Base-by-base conservation (phyloP, 1,140 invertebrate species). In the Magallana ariakensis region DNA sequence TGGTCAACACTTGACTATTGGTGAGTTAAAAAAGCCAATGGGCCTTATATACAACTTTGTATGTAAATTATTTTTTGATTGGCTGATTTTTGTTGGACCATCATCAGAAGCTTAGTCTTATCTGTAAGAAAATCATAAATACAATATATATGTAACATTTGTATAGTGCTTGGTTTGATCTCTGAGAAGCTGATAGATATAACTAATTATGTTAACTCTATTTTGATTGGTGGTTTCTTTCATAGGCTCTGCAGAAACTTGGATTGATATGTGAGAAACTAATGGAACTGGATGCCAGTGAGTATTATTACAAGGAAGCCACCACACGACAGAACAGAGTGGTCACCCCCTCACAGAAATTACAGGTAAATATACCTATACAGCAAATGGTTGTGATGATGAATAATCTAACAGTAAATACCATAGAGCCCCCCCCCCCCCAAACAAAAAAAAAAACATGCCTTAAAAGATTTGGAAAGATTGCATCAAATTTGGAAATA, bases 201-300 rank as follows among this genome's bases (percentile, higher is more conserved):
- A n/a, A n/a, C n/a, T n/a, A n/a, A n/a, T n/a, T n/a, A n/a, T n/a
- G n/a, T 80, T 5, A 19, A 19, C 13, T n/a, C 13, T 56, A 22
- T 46, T 19, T 33, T 11, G 15, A 58, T 11, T 9, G n/a, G 10
- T 85, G 66, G 60, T 0, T 85, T 46, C 19, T 7, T 75, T 88
- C 82, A 66, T 80, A 92, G 91, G 60, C 88, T 22, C 57, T 92
- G 26, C 87, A 90, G 8, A 80, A 89, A 15, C 87, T 92, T 57
- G 92, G 91, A 19, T 83, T 80, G 6, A 89, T 92, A 1, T 92
- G 90, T 87, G 80, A 86, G 16, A 89, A 91, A 53, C 89, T 91
- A 70, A 87, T 85, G n/a, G 85, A 90, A 11, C 75, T 90, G 84
- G 87, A 87, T 62, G 57, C 84, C 11, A 90, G 90, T 33, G 83